Percentiles rank a stretch among this genome's conserved stretches.
Evolutionary conservation across 2,113 vertebrate genomes (phyloP).

Genomic region (Rhea americana): DNA sequence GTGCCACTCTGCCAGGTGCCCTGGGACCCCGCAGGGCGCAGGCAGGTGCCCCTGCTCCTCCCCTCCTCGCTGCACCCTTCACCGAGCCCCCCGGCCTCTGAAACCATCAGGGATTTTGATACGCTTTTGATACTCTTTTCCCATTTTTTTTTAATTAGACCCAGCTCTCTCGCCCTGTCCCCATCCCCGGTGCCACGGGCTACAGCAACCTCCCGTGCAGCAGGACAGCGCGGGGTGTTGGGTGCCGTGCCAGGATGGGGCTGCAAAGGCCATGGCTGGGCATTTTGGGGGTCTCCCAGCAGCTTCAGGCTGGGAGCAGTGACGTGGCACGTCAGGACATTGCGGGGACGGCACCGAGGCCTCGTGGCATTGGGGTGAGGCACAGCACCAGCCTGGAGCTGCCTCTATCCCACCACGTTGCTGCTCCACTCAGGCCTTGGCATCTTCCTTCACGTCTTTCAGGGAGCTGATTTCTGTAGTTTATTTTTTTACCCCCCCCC

Average conservation of each 20-base stretch:
- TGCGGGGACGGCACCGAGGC: too few relatives aligned
- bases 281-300: neutral
- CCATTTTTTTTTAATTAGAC: neutral
- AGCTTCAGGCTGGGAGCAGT: neutral
- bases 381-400: neutral
- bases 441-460: too few relatives aligned
- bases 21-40: too few relatives aligned
- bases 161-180: too few relatives aligned
- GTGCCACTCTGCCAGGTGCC: too few relatives aligned
- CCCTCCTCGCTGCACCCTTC: too few relatives aligned
- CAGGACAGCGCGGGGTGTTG: neutral
- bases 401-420: neutral
- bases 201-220: neutral
- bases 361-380: too few relatives aligned
- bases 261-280: neutral
- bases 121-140: neutral
- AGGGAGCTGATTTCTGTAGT: too few relatives aligned
- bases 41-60: too few relatives aligned
- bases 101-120: neutral
- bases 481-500: neutral
- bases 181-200: neutral
- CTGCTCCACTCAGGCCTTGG: neutral
- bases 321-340: too few relatives aligned
- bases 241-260: too few relatives aligned
- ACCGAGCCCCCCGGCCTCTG: too few relatives aligned